These are phyloP conservation scores for Mus spicilegus DNA, from an alignment of 2,113 vertebrate species.

Conservation along the genomic window DNA sequence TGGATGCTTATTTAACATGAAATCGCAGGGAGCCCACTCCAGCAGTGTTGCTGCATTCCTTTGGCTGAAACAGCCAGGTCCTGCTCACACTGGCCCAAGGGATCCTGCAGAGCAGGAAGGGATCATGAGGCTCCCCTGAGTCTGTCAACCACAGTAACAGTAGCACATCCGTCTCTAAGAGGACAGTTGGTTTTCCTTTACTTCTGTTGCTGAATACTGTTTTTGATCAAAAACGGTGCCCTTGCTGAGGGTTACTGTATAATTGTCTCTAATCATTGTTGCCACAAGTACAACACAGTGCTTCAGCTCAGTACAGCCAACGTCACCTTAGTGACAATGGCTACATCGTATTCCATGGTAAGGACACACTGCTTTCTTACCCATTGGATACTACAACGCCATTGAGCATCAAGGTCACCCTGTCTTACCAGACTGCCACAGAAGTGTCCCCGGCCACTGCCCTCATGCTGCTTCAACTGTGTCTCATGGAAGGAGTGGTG, in stretches of 20 bases:
- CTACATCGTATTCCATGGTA: background rate
- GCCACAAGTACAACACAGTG: background rate
- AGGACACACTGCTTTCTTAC: background rate
- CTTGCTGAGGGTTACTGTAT: background rate
- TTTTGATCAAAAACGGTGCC: conserved; percentile 45
- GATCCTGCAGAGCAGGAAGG: background rate
- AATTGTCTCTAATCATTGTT: background rate
- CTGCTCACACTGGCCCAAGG: background rate
- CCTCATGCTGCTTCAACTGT: background rate
- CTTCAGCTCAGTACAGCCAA: conserved; percentile 19
- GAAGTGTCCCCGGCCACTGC: background rate
- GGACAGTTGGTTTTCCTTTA: background rate
- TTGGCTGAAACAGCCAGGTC: conserved; percentile 5
- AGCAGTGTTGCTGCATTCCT: background rate
- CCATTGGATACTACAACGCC: background rate
- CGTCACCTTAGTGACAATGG: background rate
- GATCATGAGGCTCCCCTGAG: background rate
- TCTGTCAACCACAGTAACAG: background rate
- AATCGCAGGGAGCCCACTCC: background rate
- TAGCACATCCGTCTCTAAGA: background rate
- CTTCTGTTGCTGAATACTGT: background rate
- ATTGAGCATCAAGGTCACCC: background rate
- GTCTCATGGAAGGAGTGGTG: background rate
- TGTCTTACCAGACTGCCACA: background rate
- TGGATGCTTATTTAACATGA: background rate